Evolutionary conservation across 2,797 vertebrate species (phyloP), one percentile per base, ranked within the genome.

Genomic region (Poeciliopsis paucimaculata): DNA sequence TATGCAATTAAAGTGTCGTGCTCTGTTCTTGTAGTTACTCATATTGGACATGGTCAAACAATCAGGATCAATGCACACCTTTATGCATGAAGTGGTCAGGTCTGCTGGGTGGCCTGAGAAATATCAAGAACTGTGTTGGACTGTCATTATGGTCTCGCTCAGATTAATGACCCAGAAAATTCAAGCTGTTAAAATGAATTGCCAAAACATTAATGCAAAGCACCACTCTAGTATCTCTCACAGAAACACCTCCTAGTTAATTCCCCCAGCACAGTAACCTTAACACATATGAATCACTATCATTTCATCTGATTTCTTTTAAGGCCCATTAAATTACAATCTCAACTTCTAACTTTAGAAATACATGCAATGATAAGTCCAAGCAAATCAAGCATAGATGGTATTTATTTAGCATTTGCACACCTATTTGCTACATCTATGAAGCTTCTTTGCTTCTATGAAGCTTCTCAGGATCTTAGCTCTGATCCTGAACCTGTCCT

Each of bases 21-120:
- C n/a, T 72, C 15, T n/a, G 20, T 60, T 64, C 26, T 28, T 9
- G 18, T 3, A 78, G 70, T 55, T 23, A 55, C 36, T 77, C n/a
- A 18, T 55, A 75, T 76, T 71, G 9, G 6, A 55, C 13, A 43
- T 75, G 20, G 72, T 7, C 11, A 49, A 31, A 28, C 57, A 46
- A 72, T 43, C 60, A 31, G n/a, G 55, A 5, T 49, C 77, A 4
- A 55, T 39, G 23, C 8, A 11, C 43, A 79, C 15, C 16, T 46
- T 18, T 13, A 49, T 68, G 34, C 49, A 11, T 53, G 13, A 73
- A 68, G 31, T 7, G 7, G 55, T 75, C 73, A 45, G 31, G 76
- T 82, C 64, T 76, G 45, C 18, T 39, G 77, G 26, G 51, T 49
- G 71, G 4, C n/a, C 39, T 75, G 18, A n/a, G 68, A 71, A 70